These are phyloP conservation scores for Cryptomyrus ogoouensis DNA, from an alignment of 2,113 vertebrate species.

Conservation along the genomic window DNA sequence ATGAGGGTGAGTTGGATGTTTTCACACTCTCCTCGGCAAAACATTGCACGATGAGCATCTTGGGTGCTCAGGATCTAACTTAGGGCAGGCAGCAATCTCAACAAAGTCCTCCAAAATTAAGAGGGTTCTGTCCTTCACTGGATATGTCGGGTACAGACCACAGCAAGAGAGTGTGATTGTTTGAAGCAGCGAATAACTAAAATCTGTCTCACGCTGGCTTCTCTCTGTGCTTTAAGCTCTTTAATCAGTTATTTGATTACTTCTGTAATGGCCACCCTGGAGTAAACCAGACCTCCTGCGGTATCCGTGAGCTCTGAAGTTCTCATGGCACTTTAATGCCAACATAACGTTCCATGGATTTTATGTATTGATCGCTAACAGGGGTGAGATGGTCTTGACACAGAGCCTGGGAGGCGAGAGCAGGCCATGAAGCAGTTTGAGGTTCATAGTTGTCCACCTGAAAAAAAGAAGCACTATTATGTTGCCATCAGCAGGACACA, in stretches of 20 bases:
- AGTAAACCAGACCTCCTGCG: not conserved
- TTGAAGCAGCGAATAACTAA: not conserved
- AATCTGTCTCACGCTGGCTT: not conserved
- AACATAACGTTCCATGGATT: not conserved
- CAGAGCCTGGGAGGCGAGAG: not conserved
- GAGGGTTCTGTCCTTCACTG: not conserved
- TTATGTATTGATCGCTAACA: not conserved
- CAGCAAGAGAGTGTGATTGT: not conserved
- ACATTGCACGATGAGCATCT: not conserved
- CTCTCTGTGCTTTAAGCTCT: not conserved
- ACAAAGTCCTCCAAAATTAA: not conserved
- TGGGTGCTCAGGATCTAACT: not conserved
- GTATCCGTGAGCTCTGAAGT: not conserved
- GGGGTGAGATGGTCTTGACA: not conserved
- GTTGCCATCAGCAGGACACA: not conserved
- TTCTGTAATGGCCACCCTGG: not conserved
- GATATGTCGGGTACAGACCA: not conserved
- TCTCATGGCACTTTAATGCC: not conserved
- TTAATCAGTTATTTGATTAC: not conserved
- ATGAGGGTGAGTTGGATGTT: not conserved
- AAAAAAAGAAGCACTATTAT: not conserved
- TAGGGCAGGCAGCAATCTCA: not conserved
- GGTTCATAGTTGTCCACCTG: not conserved
- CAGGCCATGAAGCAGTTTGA: not conserved
- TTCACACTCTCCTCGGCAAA: not conserved